A percentile compares a stretch with the other conserved stretches of the same genome.
phyloP scores from a whole-genome alignment of 1,140 invertebrate species.

The Nymphalis io region DNA sequence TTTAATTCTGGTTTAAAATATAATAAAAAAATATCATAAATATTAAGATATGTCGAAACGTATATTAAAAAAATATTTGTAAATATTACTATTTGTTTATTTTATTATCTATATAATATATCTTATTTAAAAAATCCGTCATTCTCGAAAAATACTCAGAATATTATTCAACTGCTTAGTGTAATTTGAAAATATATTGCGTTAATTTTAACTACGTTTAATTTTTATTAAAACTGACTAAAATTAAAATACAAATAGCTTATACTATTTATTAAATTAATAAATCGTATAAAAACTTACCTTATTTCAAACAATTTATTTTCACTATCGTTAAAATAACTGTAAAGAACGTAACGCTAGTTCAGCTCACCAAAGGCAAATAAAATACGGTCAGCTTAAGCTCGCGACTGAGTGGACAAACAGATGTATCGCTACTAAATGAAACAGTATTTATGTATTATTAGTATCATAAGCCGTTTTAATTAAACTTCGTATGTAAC shows the following conservation, averaged over 20 bases:
- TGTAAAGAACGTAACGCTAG: conserved; percentile 24
- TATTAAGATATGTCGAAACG: no score
- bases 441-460: no score
- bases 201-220: not conserved
- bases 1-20: not conserved
- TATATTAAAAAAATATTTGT: no score
- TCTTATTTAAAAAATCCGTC: no score
- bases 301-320: conserved; percentile 15
- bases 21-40: no score
- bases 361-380: conserved; percentile 32
- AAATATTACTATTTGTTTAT: no score
- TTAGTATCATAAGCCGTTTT: not conserved
- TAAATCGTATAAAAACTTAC: conserved; percentile 17
- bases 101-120: no score
- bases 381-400: conserved; percentile 14
- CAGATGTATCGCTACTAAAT: conserved; percentile 3
- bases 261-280: not conserved
- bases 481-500: not conserved
- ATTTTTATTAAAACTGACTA: no score
- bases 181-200: conserved; percentile 3
- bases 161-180: not conserved
- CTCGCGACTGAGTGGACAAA: conserved; percentile 7
- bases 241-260: no score
- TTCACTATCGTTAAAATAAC: conserved; percentile 9
- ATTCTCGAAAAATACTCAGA: not conserved